Percentiles rank a stretch among this genome's conserved stretches.
Evolutionary conservation across 2,113 vertebrate species (phyloP).

Genomic region (Plecotus auritus): DNA sequence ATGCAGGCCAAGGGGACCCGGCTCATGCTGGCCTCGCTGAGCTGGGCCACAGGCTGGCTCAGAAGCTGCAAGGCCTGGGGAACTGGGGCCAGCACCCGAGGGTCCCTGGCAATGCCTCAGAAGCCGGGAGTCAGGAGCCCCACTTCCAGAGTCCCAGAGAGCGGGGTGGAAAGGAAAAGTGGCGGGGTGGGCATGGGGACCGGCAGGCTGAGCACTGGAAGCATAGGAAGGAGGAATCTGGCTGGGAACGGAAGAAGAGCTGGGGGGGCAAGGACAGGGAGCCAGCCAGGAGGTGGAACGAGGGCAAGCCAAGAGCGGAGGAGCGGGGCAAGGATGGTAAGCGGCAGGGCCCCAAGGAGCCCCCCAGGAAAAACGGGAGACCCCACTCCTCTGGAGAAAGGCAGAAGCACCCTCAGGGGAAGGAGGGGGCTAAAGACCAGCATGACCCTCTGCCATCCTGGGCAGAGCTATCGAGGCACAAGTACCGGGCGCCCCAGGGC

Average conservation of each 20-base stretch:
- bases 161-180: conserved; percentile 27
- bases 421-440: conserved; percentile 20
- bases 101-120: conserved; percentile 30
- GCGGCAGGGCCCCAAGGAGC: background rate
- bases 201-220: conserved; percentile 39
- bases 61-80: conserved; percentile 59
- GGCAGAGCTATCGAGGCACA: conserved; percentile 70
- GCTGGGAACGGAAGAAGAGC: conserved; percentile 29
- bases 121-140: background rate
- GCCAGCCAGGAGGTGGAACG: background rate
- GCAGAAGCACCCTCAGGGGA: conserved; percentile 52
- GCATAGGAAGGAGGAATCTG: conserved; percentile 16
- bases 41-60: conserved; percentile 73
- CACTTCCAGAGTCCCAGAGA: conserved; percentile 24
- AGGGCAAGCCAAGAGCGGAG: rapidly evolving
- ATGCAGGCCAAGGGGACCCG: background rate
- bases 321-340: background rate
- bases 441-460: conserved; percentile 73
- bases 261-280: background rate
- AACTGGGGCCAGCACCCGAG: conserved; percentile 21
- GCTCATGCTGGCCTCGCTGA: conserved; percentile 38
- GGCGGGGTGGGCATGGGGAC: background rate
- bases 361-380: conserved; percentile 20
- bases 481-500: conserved; percentile 73
- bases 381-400: background rate